Base-by-base conservation (phyloP, 2,888 invertebrate genomes). In the Synergus umbraculus region DNA sequence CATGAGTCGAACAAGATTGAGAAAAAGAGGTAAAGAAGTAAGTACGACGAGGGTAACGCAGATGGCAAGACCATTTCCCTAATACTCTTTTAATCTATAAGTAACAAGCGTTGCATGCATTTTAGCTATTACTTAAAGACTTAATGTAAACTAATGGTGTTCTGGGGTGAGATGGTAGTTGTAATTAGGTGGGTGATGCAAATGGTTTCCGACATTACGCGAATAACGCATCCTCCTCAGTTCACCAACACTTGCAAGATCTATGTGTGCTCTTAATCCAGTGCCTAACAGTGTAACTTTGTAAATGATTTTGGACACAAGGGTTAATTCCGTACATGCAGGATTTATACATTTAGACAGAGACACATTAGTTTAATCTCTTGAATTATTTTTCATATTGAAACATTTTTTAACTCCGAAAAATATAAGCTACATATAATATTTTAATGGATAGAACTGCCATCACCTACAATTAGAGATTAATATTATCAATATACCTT, bases 151-250 rank as follows among this genome's bases (percentile, higher is more conserved):
- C 85, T 85, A 85, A 86, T 88, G 85, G 86, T 82, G 49, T 86
- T 82, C 83, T 77, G 83, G 46, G 76, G 81, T 79, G 82, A 64
- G 83, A 80, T 82, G 81, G 83, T 83, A 83, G 84, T 86, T 83
- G 85, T 86, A 88, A 88, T 88, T 87, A 85, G 84, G 78, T 85
- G 81, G 84, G 81, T 83, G 85, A 82, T 83, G 84, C 84, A 84
- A 86, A 87, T 86, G 82, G 78, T 80, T 85, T 85, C 85, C 84
- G 85, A 83, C 82, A 81, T 85, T 86, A 79, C 81, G 81, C 78
- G 79, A 77, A 79, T 78, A 69, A 69, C 69, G 69, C 69, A 69
- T 69, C 69, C 69, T 69, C 67, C 9, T 46, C 29, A 46, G 67
- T 69, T 69, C 29, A 29, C 67, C 67, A 69, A 49, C 67, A 69